Evolutionary conservation across 2,888 invertebrate species (phyloP).

Genomic region (Podotricha telesiphe): DNA sequence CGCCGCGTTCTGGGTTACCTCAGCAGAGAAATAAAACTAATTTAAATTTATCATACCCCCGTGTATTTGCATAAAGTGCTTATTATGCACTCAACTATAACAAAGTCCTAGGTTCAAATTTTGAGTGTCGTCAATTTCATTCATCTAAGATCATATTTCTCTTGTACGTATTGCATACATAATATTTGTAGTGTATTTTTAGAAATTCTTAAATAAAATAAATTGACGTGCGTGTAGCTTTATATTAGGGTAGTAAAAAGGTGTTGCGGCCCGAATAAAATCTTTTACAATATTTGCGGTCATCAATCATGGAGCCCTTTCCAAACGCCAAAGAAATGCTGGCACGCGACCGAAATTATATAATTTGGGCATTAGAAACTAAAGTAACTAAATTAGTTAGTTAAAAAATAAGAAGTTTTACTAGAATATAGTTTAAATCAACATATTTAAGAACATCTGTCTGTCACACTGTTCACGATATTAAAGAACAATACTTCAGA

Average conservation of each 20-base stretch:
- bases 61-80: too few species aligned
- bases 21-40: too few species aligned
- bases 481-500: too few species aligned
- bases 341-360: conserved; percentile 32
- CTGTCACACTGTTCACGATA: too few species aligned
- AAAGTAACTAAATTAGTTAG: not conserved
- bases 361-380: conserved; percentile 1
- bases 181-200: conserved; percentile 3
- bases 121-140: too few species aligned
- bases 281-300: conserved; percentile 35
- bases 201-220: conserved; percentile 15
- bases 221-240: conserved; percentile 26
- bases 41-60: too few species aligned
- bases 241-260: conserved; percentile 26
- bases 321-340: conserved; percentile 25
- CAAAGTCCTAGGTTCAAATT: too few species aligned
- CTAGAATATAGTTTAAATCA: too few species aligned
- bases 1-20: too few species aligned
- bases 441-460: too few species aligned
- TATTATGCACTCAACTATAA: too few species aligned
- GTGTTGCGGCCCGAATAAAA: conserved; percentile 30
- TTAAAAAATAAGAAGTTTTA: not conserved
- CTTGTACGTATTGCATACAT: not conserved
- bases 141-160: too few species aligned
- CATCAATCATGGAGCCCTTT: conserved; percentile 39